Conservation (phyloP, 1,140 invertebrate genomes). For the Chironomus striatipennis region DNA sequence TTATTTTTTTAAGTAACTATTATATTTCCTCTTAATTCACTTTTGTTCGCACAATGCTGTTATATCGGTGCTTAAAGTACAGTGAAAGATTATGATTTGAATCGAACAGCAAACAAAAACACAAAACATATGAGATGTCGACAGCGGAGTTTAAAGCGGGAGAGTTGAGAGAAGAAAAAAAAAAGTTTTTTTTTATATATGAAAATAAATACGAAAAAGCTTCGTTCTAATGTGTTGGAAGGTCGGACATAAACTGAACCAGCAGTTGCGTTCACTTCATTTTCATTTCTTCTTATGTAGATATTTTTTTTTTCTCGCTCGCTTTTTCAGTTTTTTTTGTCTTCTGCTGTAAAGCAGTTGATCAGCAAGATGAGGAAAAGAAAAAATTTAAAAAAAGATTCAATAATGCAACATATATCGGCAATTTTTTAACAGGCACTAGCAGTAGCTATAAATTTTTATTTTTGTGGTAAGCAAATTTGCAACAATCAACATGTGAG, state of each 20-base stretch:
- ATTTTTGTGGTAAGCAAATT: no score
- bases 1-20: no score
- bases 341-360: no score
- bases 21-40: no score
- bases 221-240: conserved; percentile 1
- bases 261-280: conserved; percentile 19
- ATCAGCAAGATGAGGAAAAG: no score
- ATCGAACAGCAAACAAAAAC: background rate
- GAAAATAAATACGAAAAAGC: background rate
- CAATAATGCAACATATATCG: no score
- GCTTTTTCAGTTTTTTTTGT: background rate
- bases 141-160: background rate
- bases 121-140: background rate
- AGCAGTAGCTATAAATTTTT: no score
- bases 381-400: no score
- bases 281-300: background rate
- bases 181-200: background rate
- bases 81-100: background rate
- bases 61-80: background rate
- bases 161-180: background rate
- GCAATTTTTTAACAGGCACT: no score
- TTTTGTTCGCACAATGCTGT: no score
- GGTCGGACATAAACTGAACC: conserved; percentile 17
- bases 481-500: no score
- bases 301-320: background rate